Evolutionary conservation across 2,888 invertebrate species (phyloP), one percentile per base, ranked within the genome.

Genomic region (Tortricodes alternella): DNA sequence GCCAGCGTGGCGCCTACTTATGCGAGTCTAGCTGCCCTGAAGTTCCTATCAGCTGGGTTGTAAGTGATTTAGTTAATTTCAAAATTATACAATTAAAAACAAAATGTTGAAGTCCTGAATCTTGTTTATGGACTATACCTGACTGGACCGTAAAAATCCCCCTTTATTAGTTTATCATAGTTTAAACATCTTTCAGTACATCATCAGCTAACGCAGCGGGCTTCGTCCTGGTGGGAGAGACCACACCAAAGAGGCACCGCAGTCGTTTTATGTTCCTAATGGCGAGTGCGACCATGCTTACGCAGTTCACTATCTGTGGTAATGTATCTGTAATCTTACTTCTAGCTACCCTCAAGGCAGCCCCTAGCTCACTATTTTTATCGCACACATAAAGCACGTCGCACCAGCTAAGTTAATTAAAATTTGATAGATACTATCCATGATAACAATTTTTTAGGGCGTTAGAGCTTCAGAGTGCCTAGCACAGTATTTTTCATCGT

Each of bases 131-230:
- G n/a, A n/a, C n/a, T n/a, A n/a, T n/a, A n/a, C n/a, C n/a, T n/a
- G n/a, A n/a, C n/a, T n/a, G n/a, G n/a, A n/a, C n/a, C n/a, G n/a
- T n/a, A n/a, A n/a, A n/a, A n/a, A n/a, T n/a, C n/a, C n/a, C n/a
- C n/a, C n/a, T n/a, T n/a, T n/a, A n/a, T n/a, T n/a, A n/a, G n/a
- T n/a, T n/a, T n/a, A n/a, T n/a, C n/a, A n/a, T n/a, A n/a, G n/a
- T n/a, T n/a, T n/a, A n/a, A n/a, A n/a, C n/a, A n/a, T n/a, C n/a
- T n/a, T n/a, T n/a, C 71, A 88, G 88, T 57, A 79, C 83, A 41
- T 78, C 87, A 58, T 76, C 87, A 67, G 86, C 87, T 0, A 88
- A 85, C 18, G 85, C 88, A 0, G 87, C 85, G 0, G 85, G 73
- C 0, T 88, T 84, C 59, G 87, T 88, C 13, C 64, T 88, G 37